Evolutionary conservation across 2,888 invertebrate genomes (phyloP).

Genomic region (Alviniconcha strummeri): DNA sequence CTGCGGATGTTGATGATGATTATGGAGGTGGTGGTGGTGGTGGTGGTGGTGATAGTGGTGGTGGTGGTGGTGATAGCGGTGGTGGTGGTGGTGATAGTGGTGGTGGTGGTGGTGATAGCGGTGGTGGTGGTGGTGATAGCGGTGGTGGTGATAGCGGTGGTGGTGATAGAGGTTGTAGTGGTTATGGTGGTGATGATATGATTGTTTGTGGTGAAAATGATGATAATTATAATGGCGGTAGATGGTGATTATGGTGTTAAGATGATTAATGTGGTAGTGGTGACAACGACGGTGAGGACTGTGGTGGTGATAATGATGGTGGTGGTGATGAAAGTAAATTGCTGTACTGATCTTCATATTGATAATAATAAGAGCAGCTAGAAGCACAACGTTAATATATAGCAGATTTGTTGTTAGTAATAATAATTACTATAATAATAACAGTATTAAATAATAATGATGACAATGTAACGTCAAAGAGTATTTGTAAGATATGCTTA

Average conservation of each 20-base stretch:
- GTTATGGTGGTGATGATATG: neutral
- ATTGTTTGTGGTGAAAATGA: neutral
- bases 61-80: neutral
- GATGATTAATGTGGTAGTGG: neutral
- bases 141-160: neutral
- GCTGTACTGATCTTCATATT: neutral
- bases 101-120: neutral
- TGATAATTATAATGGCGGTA: neutral
- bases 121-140: neutral
- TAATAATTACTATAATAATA: too few relatives aligned
- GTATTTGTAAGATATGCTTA: too few relatives aligned
- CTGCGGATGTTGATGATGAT: neutral
- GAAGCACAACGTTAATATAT: neutral
- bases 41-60: neutral
- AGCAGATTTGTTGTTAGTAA: neutral
- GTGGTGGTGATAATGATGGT: slow-evolving; percentile 17
- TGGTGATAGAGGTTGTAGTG: neutral
- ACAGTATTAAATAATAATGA: too few relatives aligned
- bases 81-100: neutral
- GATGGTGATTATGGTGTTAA: neutral
- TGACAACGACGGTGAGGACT: neutral
- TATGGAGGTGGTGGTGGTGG: neutral
- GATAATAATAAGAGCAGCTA: neutral
- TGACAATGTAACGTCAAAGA: too few relatives aligned
- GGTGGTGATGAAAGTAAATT: slow-evolving; percentile 14